Base-by-base conservation (phyloP, 2,113 vertebrate genomes). In the Scortum barcoo region DNA sequence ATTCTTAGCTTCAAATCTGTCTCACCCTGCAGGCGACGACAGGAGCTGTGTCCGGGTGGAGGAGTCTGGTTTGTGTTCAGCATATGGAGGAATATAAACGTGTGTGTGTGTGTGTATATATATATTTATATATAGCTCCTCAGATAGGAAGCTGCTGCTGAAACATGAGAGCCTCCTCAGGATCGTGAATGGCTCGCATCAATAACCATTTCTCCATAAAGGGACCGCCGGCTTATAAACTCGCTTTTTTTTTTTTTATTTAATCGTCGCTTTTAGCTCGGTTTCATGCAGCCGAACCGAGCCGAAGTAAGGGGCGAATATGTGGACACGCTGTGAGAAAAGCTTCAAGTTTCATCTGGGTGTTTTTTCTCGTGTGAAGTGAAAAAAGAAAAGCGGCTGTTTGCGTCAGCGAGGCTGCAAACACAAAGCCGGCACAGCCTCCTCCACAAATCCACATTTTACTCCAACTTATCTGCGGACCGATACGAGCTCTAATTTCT, bases 1-100 rank as follows among this genome's bases (percentile, higher is more conserved):
- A 93, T 93, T 94, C 84, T 92, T 89, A 89, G 91, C 81, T 53
- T 71, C 48, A 85, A 70, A 88, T 91, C 91, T 91, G 75, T 79
- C 80, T 89, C 87, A 93, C 75, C 60, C 81, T 83, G 30, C 84
- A 71, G 76, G 71, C 44, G 80, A 53, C 84, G 89, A 90, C 81
- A 72, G n/a, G 76, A 84, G 75, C 83, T 28, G 79, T 13, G 68
- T 63, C 38, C 57, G 26, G 42, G 1, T 77, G 73, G 46, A 51
- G 72, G 62, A 54, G 90, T 80, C 89, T 88, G 88, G 63, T 83
- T 83, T 87, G 87, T 86, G 81, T 84, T 78, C 61, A 78, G 81
- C 46, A 76, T 63, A 51, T 83, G 76, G 69, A 84, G 46, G 71
- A 83, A 78, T 56, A 78, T 53, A 72, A 30, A 67, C 51, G 53